A percentile compares a stretch with the other conserved stretches of the same genome.
Evolutionary conservation across 2,113 vertebrate species (phyloP).

Genomic region (Myotis brandtii): DNA sequence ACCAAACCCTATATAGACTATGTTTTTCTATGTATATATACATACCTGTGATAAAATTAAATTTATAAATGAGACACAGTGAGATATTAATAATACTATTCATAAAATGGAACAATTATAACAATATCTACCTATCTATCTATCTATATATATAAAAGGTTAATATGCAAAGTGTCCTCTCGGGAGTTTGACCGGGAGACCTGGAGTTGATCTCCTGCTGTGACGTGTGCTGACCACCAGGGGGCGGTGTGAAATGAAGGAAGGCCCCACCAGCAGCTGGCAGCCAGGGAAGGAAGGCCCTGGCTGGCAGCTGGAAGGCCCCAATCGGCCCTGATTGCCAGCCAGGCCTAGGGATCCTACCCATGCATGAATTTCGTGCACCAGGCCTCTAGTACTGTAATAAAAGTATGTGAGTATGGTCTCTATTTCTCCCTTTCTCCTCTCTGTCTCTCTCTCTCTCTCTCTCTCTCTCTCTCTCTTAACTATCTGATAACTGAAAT

Average conservation of each 20-base stretch:
- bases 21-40: not conserved
- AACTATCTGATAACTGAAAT: not conserved
- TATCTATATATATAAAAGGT: too few relatives aligned
- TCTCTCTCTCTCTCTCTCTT: not conserved
- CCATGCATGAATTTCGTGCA: too few relatives aligned
- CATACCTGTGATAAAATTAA: not conserved
- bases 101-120: not conserved
- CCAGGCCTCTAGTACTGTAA: not conserved
- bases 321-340: too few relatives aligned
- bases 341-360: too few relatives aligned
- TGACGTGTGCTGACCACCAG: too few relatives aligned
- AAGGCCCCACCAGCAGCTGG: too few relatives aligned
- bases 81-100: not conserved
- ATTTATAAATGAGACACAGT: not conserved
- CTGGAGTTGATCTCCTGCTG: too few relatives aligned
- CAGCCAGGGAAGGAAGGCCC: too few relatives aligned
- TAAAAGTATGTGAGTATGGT: not conserved
- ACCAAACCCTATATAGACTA: not conserved
- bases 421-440: not conserved
- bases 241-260: too few relatives aligned
- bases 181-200: too few relatives aligned
- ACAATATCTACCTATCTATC: not conserved
- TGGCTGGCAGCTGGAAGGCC: too few relatives aligned
- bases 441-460: not conserved
- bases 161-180: too few relatives aligned